Percentiles rank a stretch among this genome's conserved stretches.
Conservation (phyloP, 2,113 vertebrate genomes). For the Eurypyga helias region DNA sequence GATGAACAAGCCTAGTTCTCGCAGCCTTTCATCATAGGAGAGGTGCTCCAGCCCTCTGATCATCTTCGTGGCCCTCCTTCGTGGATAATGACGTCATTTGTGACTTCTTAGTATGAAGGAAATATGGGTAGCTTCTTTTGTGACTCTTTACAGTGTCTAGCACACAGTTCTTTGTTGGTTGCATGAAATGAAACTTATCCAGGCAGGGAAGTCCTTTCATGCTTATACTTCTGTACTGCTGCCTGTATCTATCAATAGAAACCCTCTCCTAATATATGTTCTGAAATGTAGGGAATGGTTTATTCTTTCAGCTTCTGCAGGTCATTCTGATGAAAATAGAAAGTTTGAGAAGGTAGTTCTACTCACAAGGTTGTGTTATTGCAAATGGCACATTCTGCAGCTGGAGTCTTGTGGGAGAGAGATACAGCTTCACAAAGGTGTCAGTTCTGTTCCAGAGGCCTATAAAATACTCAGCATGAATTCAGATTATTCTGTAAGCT, state of each 20-base stretch:
- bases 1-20: no score
- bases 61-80: no score
- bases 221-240: neutral
- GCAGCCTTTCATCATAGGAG: no score
- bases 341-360: neutral
- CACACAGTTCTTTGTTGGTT: neutral
- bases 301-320: neutral
- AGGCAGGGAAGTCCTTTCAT: neutral
- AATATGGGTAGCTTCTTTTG: neutral
- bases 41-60: no score
- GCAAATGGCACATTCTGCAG: rapidly evolving
- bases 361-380: neutral
- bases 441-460: neutral
- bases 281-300: neutral
- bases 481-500: neutral
- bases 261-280: neutral
- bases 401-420: neutral
- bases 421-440: neutral
- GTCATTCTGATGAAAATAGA: neutral
- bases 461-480: neutral
- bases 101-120: neutral
- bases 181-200: neutral
- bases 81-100: neutral
- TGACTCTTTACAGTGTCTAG: neutral
- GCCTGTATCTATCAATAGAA: neutral